A percentile compares a stretch with the other conserved stretches of the same genome.
These are phyloP conservation scores for Mimachlamys varia DNA, from an alignment of 2,888 invertebrate genomes.

Conservation along the genomic window DNA sequence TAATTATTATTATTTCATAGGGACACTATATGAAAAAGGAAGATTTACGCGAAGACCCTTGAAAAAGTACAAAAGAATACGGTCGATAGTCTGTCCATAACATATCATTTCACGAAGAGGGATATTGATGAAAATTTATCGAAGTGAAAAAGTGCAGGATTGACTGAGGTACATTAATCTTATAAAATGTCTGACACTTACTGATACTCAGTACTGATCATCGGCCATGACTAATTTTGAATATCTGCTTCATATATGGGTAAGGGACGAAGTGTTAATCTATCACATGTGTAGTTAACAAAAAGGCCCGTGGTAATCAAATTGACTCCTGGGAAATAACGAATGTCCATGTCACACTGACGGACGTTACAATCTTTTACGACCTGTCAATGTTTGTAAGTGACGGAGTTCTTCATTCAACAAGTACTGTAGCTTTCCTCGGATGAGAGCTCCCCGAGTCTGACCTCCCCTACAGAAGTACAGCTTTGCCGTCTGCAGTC, in stretches of 20 bases:
- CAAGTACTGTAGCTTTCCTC: background rate
- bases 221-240: background rate
- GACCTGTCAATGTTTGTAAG: background rate
- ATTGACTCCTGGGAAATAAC: slow-evolving; percentile 19
- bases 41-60: too few species aligned
- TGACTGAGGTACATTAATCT: background rate
- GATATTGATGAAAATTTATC: too few species aligned
- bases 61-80: too few species aligned
- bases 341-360: background rate
- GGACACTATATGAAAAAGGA: too few species aligned
- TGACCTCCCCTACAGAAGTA: background rate
- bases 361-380: background rate
- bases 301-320: background rate
- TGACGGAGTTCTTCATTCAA: background rate
- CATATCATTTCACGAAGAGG: too few species aligned
- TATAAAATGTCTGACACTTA: background rate
- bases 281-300: background rate
- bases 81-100: too few species aligned
- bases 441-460: background rate
- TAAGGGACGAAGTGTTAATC: background rate
- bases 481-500: background rate
- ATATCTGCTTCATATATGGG: background rate
- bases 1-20: too few species aligned
- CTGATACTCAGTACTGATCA: background rate
- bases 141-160: too few species aligned